phyloP scores from a whole-genome alignment of 1,140 invertebrate species.

The Formica exsecta region DNA sequence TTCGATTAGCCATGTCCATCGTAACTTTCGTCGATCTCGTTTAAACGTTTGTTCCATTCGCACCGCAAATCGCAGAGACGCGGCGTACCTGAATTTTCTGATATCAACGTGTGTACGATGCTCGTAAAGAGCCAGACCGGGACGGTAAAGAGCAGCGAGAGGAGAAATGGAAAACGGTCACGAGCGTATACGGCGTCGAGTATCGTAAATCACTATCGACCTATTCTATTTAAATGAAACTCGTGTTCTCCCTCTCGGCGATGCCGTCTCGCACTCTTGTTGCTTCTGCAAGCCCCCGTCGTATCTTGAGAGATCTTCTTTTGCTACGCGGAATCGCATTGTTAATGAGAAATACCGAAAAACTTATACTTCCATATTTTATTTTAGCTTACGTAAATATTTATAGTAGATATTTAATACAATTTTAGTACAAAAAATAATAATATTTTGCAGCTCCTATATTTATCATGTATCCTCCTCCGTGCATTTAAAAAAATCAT shows the following conservation, averaged over 20 bases:
- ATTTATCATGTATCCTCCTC: neutral
- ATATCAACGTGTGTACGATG: slow-evolving; percentile 64
- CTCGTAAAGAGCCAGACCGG: slow-evolving; percentile 73
- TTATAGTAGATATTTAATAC: neutral
- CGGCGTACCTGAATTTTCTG: slow-evolving; percentile 59
- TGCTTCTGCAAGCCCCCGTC: slow-evolving; percentile 42
- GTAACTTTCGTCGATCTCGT: slow-evolving; percentile 26
- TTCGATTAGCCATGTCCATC: slow-evolving; percentile 25
- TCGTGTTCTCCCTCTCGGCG: slow-evolving; percentile 73
- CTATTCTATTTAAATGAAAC: slow-evolving; percentile 86
- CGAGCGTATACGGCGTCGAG: slow-evolving; percentile 74
- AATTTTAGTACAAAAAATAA: neutral
- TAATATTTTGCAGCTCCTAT: neutral
- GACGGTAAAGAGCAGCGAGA: slow-evolving; percentile 63
- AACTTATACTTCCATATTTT: slow-evolving; percentile 9
- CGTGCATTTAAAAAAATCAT: neutral
- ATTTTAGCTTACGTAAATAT: neutral
- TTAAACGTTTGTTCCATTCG: slow-evolving; percentile 31
- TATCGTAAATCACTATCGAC: slow-evolving; percentile 84
- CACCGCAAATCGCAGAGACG: neutral
- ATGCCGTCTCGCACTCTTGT: slow-evolving; percentile 58
- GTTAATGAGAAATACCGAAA: slow-evolving; percentile 64
- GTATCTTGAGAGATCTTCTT: slow-evolving; percentile 63
- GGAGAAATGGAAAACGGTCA: slow-evolving; percentile 81
- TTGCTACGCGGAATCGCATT: slow-evolving; percentile 61